Evolutionary conservation across 2,797 vertebrate genomes (phyloP).

Genomic region (Fringilla coelebs): DNA sequence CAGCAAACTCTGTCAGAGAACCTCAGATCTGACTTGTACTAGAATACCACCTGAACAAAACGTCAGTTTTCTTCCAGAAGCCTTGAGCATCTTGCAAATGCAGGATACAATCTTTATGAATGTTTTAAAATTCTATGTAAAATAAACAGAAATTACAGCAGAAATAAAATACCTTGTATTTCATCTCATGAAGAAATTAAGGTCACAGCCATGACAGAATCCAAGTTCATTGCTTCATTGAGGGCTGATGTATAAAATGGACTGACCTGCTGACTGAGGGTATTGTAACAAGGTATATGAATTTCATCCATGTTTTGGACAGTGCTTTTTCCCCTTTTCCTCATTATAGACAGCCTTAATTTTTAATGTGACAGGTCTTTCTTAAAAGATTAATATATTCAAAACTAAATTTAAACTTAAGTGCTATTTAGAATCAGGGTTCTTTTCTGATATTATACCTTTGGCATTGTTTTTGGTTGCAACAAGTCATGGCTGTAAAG

Average conservation of each 20-base stretch:
- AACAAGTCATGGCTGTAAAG: background rate
- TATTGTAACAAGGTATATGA: background rate
- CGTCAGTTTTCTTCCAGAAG: background rate
- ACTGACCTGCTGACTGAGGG: background rate
- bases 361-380: background rate
- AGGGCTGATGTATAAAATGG: background rate
- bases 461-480: background rate
- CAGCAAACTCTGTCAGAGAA: background rate
- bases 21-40: background rate
- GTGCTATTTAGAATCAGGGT: background rate
- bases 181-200: background rate
- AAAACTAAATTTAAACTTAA: background rate
- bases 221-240: background rate
- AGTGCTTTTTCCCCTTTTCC: background rate
- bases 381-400: background rate
- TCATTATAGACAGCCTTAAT: background rate
- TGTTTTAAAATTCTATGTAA: background rate
- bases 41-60: background rate
- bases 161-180: background rate
- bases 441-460: background rate
- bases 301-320: background rate
- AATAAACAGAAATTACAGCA: background rate
- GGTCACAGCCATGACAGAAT: background rate
- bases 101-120: background rate
- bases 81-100: background rate